These are phyloP conservation scores for Stenodera caucasica DNA, from an alignment of 2,888 invertebrate genomes.

Conservation along the genomic window DNA sequence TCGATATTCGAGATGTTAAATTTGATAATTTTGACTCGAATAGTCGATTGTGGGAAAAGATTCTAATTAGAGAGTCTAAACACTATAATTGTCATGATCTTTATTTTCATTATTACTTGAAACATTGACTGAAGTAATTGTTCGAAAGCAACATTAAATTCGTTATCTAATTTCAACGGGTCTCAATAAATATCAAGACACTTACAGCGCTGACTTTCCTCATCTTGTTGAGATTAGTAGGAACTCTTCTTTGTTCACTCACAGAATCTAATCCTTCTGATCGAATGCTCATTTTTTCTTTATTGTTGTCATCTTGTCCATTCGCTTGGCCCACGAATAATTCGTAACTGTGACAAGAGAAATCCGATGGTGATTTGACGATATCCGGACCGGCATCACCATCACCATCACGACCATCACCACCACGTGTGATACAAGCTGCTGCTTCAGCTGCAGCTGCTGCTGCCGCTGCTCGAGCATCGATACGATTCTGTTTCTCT, in stretches of 20 bases:
- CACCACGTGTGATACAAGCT: conserved; percentile 56
- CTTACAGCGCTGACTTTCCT: conserved; percentile 95
- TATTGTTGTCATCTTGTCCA: conserved; percentile 86
- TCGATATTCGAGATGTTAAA: background rate
- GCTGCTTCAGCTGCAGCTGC: conserved; percentile 68
- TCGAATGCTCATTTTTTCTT: conserved; percentile 88
- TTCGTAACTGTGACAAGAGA: conserved; percentile 91
- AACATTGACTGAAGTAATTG: conserved; percentile 27
- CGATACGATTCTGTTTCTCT: conserved; percentile 68
- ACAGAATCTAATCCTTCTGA: conserved; percentile 84
- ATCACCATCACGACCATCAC: conserved; percentile 61
- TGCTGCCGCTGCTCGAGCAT: conserved; percentile 60
- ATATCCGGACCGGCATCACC: conserved; percentile 65
- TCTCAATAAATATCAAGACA: conserved; percentile 56
- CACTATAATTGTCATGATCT: conserved; percentile 58
- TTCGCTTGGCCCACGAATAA: conserved; percentile 87
- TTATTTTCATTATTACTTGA: conserved; percentile 41
- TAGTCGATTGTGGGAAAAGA: background rate
- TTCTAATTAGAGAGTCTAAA: conserved; percentile 47
- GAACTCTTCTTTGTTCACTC: conserved; percentile 73
- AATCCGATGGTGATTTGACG: conserved; percentile 89
- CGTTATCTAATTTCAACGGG: conserved; percentile 37
- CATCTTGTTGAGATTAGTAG: conserved; percentile 65
- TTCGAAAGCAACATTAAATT: conserved; percentile 36
- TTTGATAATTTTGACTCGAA: background rate